Conservation (phyloP, 2,113 vertebrate genomes). For the Calidris pygmaea region DNA sequence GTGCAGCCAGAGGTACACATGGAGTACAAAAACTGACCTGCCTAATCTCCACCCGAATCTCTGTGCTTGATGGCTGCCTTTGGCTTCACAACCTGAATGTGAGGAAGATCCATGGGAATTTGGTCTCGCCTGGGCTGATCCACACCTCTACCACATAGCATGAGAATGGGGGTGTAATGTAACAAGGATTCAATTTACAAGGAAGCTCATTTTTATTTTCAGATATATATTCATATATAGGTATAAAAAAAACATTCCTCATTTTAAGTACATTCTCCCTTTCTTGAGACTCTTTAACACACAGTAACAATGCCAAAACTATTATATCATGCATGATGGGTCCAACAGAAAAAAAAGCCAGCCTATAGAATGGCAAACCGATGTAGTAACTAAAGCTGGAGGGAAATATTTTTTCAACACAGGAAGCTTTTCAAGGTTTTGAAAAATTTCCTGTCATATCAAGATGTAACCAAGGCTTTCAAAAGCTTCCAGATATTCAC, state of each 20-base stretch:
- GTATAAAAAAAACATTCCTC: neutral
- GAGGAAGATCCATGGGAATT: neutral
- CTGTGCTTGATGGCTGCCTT: neutral
- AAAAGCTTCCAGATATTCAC: slow-evolving; percentile 31
- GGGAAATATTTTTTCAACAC: slow-evolving; percentile 8
- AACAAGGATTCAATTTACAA: neutral
- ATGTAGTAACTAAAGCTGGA: neutral
- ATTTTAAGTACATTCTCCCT: slow-evolving; percentile 6
- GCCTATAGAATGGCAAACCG: neutral
- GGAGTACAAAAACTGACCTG: neutral
- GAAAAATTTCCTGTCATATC: slow-evolving; percentile 19
- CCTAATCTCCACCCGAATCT: neutral
- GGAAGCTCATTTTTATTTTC: neutral
- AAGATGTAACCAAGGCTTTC: slow-evolving; percentile 24
- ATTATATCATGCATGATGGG: neutral
- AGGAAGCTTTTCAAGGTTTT: slow-evolving; percentile 26
- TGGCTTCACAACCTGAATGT: neutral
- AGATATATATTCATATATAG: neutral
- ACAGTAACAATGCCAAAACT: neutral
- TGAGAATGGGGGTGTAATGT: neutral
- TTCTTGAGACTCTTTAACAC: neutral
- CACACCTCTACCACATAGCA: neutral
- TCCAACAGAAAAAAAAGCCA: slow-evolving; percentile 26
- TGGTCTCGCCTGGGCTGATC: neutral
- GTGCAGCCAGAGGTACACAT: neutral